These are phyloP conservation scores for Eclectus roratus DNA, from an alignment of 2,113 vertebrate genomes.

Conservation along the genomic window DNA sequence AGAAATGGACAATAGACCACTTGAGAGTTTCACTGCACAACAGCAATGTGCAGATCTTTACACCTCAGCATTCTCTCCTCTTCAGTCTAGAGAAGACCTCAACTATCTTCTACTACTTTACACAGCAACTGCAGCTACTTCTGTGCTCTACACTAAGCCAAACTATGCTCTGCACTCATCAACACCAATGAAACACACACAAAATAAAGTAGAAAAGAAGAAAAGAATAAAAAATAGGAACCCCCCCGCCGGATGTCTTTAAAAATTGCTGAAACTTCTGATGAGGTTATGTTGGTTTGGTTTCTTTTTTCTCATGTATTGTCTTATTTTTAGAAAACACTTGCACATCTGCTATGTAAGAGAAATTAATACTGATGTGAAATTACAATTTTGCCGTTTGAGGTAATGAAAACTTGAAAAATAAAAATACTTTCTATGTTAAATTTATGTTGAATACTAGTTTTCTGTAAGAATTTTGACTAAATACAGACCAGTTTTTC, in stretches of 20 bases:
- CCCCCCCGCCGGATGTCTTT: neutral
- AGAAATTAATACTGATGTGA: neutral
- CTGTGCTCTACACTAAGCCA: neutral
- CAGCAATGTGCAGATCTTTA: neutral
- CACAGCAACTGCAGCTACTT: neutral
- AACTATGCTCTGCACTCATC: neutral
- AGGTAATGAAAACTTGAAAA: neutral
- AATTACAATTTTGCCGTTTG: too few relatives aligned
- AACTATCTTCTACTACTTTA: neutral
- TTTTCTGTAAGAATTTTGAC: neutral
- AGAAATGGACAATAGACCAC: neutral
- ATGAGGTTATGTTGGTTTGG: neutral
- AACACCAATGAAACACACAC: neutral
- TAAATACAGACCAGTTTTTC: neutral
- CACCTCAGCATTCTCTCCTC: neutral
- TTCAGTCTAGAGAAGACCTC: neutral
- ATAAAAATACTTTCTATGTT: neutral
- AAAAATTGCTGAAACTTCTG: neutral
- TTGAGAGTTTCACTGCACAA: too few relatives aligned
- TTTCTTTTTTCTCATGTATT: neutral
- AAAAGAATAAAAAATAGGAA: neutral
- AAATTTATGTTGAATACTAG: neutral
- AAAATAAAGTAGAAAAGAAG: neutral
- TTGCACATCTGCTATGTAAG: neutral
- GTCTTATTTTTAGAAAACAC: neutral